phyloP scores from a whole-genome alignment of 2,797 vertebrate species.

The Borostomias antarcticus region DNA sequence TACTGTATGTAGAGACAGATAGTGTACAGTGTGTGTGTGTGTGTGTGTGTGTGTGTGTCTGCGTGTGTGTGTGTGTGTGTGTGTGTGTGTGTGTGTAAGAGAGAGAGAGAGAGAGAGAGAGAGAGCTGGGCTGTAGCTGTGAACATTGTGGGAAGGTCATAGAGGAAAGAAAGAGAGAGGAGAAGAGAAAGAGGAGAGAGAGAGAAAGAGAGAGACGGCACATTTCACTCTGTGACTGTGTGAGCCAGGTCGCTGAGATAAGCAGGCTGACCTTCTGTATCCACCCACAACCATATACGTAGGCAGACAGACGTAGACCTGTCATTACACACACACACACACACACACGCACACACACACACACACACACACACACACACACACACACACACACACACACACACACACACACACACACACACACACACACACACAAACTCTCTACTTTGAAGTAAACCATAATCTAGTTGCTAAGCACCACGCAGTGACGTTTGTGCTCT shows the following conservation, averaged over 20 bases:
- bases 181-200: neutral
- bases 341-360: neutral
- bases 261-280: neutral
- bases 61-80: neutral
- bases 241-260: neutral
- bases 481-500: too few relatives aligned
- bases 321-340: neutral
- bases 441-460: too few relatives aligned
- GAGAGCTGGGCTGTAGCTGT: neutral
- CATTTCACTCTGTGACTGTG: neutral
- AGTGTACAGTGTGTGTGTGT: neutral
- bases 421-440: neutral
- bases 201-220: neutral
- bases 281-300: neutral
- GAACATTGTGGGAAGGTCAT: neutral
- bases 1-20: too few relatives aligned
- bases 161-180: neutral
- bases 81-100: neutral
- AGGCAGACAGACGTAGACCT: neutral
- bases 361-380: neutral
- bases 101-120: too few relatives aligned
- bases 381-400: slow-evolving; percentile 5
- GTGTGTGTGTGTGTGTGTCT: neutral
- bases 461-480: too few relatives aligned
- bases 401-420: neutral